A percentile compares a stretch with the other conserved stretches of the same genome.
Evolutionary conservation across 2,113 vertebrate genomes (phyloP).

Genomic region (Myiozetetes cayanensis): DNA sequence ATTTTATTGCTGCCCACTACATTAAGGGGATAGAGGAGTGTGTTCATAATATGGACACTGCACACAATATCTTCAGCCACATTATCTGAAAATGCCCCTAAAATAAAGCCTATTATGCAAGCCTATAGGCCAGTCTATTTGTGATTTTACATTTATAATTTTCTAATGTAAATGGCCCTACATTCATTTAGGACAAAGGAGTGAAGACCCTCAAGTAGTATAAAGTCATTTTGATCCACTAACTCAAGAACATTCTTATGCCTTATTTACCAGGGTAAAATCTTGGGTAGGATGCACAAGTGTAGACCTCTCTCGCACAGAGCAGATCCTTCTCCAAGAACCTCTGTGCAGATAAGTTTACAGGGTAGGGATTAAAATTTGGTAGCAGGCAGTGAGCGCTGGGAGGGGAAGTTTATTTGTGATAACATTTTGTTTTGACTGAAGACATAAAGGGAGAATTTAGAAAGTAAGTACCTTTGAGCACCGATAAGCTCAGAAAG

Average conservation of each 20-base stretch:
- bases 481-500: fast-evolving
- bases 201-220: neutral
- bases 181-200: neutral
- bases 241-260: neutral
- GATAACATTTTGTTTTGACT: neutral
- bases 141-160: neutral
- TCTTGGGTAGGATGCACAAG: neutral
- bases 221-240: neutral
- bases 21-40: neutral
- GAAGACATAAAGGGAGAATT: neutral
- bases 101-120: neutral
- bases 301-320: neutral
- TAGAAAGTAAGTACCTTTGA: neutral
- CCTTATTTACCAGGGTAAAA: neutral
- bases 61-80: neutral
- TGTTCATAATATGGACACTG: neutral
- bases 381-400: neutral
- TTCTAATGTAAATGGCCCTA: neutral
- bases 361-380: neutral
- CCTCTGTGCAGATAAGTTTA: neutral
- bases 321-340: neutral
- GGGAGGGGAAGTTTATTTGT: neutral
- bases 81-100: neutral
- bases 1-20: neutral
- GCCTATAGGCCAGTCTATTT: neutral